A percentile compares a stretch with the other conserved stretches of the same genome.
Conservation (phyloP, 2,797 vertebrate species). For the Squalus acanthias region DNA sequence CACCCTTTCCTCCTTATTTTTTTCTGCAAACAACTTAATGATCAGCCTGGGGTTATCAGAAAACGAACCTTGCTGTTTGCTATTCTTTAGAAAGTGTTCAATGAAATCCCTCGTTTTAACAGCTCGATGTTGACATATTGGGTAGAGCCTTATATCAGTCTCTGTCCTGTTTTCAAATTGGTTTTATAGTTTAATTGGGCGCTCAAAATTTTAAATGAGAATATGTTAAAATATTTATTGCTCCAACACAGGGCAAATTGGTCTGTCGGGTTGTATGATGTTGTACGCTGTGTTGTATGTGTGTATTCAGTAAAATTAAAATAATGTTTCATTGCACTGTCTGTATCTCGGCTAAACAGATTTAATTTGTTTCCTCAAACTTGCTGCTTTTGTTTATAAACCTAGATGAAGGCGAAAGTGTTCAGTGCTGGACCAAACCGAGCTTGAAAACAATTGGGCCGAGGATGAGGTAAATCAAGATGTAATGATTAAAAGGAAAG, state of each 20-base stretch:
- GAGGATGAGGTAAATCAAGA: not conserved
- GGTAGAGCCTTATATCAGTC: not conserved
- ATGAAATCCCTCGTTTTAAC: not conserved
- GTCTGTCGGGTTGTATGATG: not conserved
- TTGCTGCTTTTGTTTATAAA: not conserved
- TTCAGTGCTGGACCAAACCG: not conserved
- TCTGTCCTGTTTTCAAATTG: not conserved
- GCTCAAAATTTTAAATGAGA: not conserved
- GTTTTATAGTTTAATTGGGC: not conserved
- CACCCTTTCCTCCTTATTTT: not conserved
- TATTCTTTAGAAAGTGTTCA: not conserved
- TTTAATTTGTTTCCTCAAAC: not conserved
- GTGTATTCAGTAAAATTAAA: not conserved
- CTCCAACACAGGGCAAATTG: not conserved
- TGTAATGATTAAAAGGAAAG: not conserved
- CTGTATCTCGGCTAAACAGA: not conserved
- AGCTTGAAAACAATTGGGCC: not conserved
- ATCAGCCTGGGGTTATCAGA: not conserved
- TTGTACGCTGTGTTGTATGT: too few species aligned
- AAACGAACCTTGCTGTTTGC: not conserved
- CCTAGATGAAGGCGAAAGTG: not conserved
- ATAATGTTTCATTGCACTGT: not conserved
- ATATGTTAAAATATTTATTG: not conserved
- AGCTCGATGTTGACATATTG: not conserved
- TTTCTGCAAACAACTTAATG: not conserved